Conservation (phyloP, 2,113 vertebrate species). For the Epinephelus fuscoguttatus region DNA sequence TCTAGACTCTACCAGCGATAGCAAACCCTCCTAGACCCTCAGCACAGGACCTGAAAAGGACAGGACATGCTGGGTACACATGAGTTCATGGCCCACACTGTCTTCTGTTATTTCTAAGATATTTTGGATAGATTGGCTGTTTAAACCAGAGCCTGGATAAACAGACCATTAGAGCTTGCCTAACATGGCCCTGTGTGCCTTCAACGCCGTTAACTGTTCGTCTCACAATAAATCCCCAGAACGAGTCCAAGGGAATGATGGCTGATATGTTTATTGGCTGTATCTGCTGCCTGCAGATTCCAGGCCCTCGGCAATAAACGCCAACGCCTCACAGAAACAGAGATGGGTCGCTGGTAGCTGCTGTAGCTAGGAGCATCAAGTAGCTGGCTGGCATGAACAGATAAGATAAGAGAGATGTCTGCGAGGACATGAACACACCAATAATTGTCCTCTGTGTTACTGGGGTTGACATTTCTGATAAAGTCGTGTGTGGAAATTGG, state of each 20-base stretch:
- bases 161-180: constrained; percentile 70
- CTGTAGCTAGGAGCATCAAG: constrained; percentile 45
- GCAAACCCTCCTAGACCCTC: not conserved
- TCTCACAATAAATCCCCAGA: constrained; percentile 75
- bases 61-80: constrained; percentile 49
- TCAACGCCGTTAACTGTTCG: constrained; percentile 47
- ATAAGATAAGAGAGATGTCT: constrained; percentile 72
- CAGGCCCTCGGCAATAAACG: constrained; percentile 75
- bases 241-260: constrained; percentile 70
- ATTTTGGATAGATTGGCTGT: constrained; percentile 66
- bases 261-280: constrained; percentile 82
- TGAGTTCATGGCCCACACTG: constrained; percentile 50
- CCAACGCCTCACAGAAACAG: constrained; percentile 63
- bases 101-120: constrained; percentile 57
- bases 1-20: not conserved
- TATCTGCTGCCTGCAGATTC: constrained; percentile 81
- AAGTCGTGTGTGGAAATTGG: constrained; percentile 48
- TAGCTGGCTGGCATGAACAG: constrained; percentile 69
- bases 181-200: constrained; percentile 69
- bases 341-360: constrained; percentile 45
- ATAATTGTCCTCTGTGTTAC: constrained; percentile 38
- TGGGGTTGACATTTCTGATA: constrained; percentile 51
- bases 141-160: constrained; percentile 74
- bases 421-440: constrained; percentile 33
- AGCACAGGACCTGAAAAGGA: constrained; percentile 58